These are phyloP conservation scores for Oxyruncus cristatus DNA, from an alignment of 2,113 vertebrate species.

Conservation along the genomic window DNA sequence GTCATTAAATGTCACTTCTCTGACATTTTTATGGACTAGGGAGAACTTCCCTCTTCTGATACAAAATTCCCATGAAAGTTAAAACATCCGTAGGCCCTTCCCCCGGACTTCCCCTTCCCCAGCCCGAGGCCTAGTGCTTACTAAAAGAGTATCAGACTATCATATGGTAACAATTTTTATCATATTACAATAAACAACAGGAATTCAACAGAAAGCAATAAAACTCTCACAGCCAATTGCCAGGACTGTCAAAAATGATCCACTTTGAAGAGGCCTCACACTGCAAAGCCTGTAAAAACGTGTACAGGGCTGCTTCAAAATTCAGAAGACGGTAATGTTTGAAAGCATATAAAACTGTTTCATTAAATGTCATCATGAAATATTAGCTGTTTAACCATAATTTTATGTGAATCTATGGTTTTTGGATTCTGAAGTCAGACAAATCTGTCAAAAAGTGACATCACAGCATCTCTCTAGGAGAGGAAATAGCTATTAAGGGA, in stretches of 20 bases:
- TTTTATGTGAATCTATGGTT: neutral
- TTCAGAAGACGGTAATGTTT: neutral
- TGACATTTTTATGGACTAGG: neutral
- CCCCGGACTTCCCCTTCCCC: neutral
- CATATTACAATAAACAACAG: constrained; percentile 71
- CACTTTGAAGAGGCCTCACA: constrained; percentile 50
- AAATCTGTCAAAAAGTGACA: neutral
- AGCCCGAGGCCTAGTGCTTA: neutral
- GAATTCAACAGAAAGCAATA: constrained; percentile 70
- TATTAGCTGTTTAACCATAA: neutral
- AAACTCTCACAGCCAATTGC: constrained; percentile 54
- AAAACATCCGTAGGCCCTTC: constrained; percentile 27
- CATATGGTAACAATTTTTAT: constrained; percentile 74
- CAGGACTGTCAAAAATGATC: constrained; percentile 66
- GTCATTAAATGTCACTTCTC: neutral
- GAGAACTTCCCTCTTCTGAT: neutral
- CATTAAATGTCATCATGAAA: constrained; percentile 8
- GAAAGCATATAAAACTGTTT: constrained; percentile 4
- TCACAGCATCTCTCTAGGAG: neutral
- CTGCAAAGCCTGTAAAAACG: neutral
- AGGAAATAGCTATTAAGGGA: neutral
- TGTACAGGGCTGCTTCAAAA: neutral
- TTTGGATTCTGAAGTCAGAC: neutral
- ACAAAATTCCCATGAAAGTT: neutral
- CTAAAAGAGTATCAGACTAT: constrained; percentile 41